Percentiles rank a stretch among this genome's conserved stretches.
phyloP scores from a whole-genome alignment of 2,888 invertebrate genomes.

The Aleiodes leptofemur region DNA sequence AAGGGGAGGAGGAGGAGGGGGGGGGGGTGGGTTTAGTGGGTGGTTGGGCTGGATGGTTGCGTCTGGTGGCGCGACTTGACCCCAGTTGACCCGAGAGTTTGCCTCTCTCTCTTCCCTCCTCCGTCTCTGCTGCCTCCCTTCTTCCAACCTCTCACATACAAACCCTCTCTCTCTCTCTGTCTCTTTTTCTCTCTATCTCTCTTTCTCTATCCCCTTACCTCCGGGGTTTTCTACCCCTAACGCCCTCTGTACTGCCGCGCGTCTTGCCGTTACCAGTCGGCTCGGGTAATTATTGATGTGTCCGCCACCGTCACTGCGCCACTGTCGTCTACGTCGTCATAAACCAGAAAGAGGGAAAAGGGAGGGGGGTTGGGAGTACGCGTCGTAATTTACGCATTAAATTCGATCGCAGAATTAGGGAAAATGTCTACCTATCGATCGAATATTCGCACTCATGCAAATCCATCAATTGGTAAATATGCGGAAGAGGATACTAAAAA shows the following conservation, averaged over 20 bases:
- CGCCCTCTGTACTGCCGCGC: constrained; percentile 60
- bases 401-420: not conserved
- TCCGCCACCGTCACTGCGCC: constrained; percentile 68
- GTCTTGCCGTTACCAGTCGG: constrained; percentile 66
- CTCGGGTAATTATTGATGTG: constrained; percentile 74
- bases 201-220: constrained; percentile 50
- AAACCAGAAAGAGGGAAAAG: constrained; percentile 22
- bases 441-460: not conserved
- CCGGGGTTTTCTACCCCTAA: constrained; percentile 56
- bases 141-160: constrained; percentile 52
- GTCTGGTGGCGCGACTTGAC: constrained; percentile 75
- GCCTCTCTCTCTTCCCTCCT: constrained; percentile 55
- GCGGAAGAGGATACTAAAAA: too few species aligned
- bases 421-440: not conserved
- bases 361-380: constrained; percentile 12
- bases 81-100: constrained; percentile 74
- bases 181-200: constrained; percentile 44
- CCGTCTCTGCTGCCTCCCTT: constrained; percentile 49
- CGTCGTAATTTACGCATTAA: constrained; percentile 3
- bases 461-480: too few species aligned
- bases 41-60: constrained; percentile 67
- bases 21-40: constrained; percentile 56
- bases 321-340: constrained; percentile 1
- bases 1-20: constrained; percentile 50
- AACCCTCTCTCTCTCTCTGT: constrained; percentile 55